Conservation (phyloP, 1,140 invertebrate species). For the Neotoxoptera formosana region DNA sequence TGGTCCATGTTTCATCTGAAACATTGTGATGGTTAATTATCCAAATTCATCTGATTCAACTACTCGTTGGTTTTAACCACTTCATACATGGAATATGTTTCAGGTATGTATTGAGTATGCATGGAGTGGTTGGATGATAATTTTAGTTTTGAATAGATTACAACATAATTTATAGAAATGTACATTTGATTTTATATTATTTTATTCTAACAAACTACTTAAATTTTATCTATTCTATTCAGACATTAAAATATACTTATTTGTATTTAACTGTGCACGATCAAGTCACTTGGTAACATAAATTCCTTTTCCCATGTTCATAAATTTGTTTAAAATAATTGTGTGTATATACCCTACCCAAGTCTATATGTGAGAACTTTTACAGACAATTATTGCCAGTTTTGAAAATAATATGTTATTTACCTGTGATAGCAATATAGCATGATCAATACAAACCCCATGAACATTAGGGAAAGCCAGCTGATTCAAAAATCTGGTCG, state of each 20-base stretch:
- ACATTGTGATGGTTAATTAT: constrained; percentile 32
- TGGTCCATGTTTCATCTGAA: constrained; percentile 1
- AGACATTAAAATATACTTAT: neutral
- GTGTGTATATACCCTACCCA: neutral
- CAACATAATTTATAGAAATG: neutral
- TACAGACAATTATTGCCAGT: neutral
- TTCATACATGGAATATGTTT: constrained; percentile 25
- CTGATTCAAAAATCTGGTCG: no score
- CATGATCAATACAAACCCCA: neutral
- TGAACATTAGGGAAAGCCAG: neutral
- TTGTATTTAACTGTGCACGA: neutral
- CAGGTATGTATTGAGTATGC: constrained; percentile 21
- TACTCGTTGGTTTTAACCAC: neutral
- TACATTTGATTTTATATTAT: neutral
- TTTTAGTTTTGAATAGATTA: neutral
- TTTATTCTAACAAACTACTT: neutral
- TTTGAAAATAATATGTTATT: no score
- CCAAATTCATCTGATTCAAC: neutral
- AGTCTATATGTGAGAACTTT: neutral
- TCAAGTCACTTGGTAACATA: neutral
- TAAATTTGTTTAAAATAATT: neutral
- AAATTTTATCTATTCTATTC: neutral
- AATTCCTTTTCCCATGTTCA: neutral
- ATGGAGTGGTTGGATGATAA: constrained; percentile 7
- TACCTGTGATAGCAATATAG: neutral